Conservation (phyloP, 64 coral and sea anemone species). For the Stichodactyla helianthus region DNA sequence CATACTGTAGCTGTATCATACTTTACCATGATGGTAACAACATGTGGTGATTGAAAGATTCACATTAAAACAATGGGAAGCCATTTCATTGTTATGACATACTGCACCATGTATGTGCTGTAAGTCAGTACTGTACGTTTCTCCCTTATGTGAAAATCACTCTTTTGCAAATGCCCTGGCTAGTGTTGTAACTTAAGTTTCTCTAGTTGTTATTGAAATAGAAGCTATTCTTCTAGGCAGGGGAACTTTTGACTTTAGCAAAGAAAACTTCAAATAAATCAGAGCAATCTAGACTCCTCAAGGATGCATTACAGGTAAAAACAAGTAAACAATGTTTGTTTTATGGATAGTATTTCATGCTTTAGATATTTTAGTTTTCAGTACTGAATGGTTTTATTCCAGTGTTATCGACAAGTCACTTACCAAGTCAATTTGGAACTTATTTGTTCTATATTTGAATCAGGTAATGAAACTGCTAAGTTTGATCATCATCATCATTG, state of each 20-base stretch:
- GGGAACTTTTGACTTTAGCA: constrained; percentile 81
- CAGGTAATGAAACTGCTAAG: constrained; percentile 47
- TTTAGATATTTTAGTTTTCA: neutral
- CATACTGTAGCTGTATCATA: no score
- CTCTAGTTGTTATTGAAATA: neutral
- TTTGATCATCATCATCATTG: neutral
- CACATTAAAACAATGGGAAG: no score
- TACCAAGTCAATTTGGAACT: constrained; percentile 81
- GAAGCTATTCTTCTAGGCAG: constrained; percentile 46
- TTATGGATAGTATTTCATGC: neutral
- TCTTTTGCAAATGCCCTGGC: no score
- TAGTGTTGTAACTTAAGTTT: neutral
- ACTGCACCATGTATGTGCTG: no score
- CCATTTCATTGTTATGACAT: no score
- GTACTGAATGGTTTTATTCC: neutral
- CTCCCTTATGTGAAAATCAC: no score
- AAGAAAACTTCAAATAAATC: constrained; percentile 81
- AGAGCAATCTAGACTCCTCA: constrained; percentile 83
- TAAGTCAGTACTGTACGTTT: no score
- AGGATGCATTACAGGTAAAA: constrained; percentile 80
- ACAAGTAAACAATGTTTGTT: neutral
- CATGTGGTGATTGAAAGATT: no score
- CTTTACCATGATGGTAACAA: no score
- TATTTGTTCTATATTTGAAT: constrained; percentile 87
- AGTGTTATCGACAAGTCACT: constrained; percentile 97